These are phyloP conservation scores for Camelus dromedarius DNA, from an alignment of 2,113 vertebrate genomes.

Conservation along the genomic window DNA sequence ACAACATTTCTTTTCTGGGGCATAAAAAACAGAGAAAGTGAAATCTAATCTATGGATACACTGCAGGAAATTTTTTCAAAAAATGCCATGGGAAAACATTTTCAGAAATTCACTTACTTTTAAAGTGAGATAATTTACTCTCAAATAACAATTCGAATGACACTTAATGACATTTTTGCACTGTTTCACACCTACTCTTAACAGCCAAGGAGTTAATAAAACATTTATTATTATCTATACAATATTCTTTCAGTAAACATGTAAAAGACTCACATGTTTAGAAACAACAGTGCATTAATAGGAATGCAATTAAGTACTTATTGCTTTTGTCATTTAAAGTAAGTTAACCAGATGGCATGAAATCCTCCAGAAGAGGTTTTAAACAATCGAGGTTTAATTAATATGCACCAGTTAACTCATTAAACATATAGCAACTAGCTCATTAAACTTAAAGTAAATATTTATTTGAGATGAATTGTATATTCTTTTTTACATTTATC, in stretches of 20 bases:
- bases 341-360: slow-evolving; percentile 83
- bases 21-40: slow-evolving; percentile 1
- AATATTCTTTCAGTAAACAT: slow-evolving; percentile 75
- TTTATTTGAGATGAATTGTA: slow-evolving; percentile 64
- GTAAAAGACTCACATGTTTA: slow-evolving; percentile 79
- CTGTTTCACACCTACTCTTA: slow-evolving; percentile 15
- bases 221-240: slow-evolving; percentile 77
- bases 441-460: slow-evolving; percentile 84
- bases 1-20: background rate
- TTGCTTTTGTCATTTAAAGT: slow-evolving; percentile 84
- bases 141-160: slow-evolving; percentile 31
- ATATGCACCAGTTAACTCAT: slow-evolving; percentile 82
- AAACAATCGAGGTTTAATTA: slow-evolving; percentile 85
- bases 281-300: slow-evolving; percentile 83
- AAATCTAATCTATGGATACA: background rate
- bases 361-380: slow-evolving; percentile 79
- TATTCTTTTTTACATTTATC: slow-evolving; percentile 36
- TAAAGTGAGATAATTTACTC: slow-evolving; percentile 49
- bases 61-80: background rate
- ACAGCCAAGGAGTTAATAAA: slow-evolving; percentile 71
- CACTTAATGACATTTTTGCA: background rate
- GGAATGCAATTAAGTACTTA: slow-evolving; percentile 83
- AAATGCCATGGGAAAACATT: background rate
- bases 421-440: slow-evolving; percentile 80
- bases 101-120: slow-evolving; percentile 22